Conservation (phyloP, 2,113 vertebrate genomes). For the Hippoglossus stenolepis region DNA sequence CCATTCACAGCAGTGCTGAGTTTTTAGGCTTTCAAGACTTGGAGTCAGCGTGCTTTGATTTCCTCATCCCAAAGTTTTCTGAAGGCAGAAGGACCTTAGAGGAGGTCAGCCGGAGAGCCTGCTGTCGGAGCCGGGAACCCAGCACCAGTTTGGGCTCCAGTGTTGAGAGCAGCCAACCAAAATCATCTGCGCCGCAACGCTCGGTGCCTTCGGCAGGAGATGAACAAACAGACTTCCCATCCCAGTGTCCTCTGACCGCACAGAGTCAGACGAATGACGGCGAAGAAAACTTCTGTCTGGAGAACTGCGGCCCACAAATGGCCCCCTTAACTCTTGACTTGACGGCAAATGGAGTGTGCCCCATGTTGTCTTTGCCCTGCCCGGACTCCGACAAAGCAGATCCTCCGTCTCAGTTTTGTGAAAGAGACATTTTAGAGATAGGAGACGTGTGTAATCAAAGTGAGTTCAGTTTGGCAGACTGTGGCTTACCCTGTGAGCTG, state of each 20-base stretch:
- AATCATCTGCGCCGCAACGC: conserved; percentile 70
- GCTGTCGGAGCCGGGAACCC: conserved; percentile 50
- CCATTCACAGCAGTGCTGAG: conserved; percentile 89
- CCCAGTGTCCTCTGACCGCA: conserved; percentile 84
- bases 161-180: conserved; percentile 52
- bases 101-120: conserved; percentile 76
- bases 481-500: conserved; percentile 64
- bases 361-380: conserved; percentile 77
- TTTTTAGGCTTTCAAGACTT: conserved; percentile 91
- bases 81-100: conserved; percentile 75
- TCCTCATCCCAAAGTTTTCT: conserved; percentile 91
- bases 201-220: conserved; percentile 73
- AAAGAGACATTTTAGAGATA: conserved; percentile 71
- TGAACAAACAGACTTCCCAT: conserved; percentile 72
- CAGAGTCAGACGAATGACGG: conserved; percentile 85
- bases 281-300: conserved; percentile 84
- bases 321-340: conserved; percentile 76
- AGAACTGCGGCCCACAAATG: conserved; percentile 82
- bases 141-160: conserved; percentile 28
- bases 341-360: conserved; percentile 62
- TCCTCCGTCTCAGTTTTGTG: conserved; percentile 61
- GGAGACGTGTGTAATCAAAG: conserved; percentile 61
- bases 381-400: conserved; percentile 58
- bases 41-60: conserved; percentile 94
- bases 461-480: conserved; percentile 61